Evolutionary conservation across 2,797 vertebrate genomes (phyloP).

Genomic region (Myotis findleyi): DNA sequence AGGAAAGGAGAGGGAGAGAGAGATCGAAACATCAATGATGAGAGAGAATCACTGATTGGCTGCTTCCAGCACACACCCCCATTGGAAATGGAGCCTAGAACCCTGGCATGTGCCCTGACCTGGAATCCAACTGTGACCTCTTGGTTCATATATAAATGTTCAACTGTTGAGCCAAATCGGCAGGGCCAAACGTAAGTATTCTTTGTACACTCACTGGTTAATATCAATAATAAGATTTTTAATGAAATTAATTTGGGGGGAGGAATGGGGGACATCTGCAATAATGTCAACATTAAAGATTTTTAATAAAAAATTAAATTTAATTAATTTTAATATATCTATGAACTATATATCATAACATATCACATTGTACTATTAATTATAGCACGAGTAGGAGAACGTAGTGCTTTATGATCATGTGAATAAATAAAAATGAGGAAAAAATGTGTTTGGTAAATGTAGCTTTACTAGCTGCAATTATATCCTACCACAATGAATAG

Average conservation of each 20-base stretch:
- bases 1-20: no score
- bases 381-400: not conserved
- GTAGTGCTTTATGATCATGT: not conserved
- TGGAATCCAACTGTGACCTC: no score
- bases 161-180: no score
- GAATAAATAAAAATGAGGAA: not conserved
- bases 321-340: not conserved
- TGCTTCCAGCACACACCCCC: no score
- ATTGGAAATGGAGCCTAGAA: no score
- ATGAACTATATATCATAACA: not conserved
- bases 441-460: not conserved
- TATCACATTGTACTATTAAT: not conserved
- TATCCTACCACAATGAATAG: conserved; percentile 11
- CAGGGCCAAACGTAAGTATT: no score
- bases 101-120: no score
- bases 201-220: not conserved
- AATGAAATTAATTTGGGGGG: not conserved
- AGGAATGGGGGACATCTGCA: not conserved
- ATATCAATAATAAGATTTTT: not conserved
- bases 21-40: no score
- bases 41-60: no score
- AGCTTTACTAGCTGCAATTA: conserved; percentile 10
- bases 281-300: not conserved
- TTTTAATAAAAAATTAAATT: not conserved
- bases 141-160: no score